Base-by-base conservation (phyloP, 2,113 vertebrate genomes). In the Nannospalax galili region DNA sequence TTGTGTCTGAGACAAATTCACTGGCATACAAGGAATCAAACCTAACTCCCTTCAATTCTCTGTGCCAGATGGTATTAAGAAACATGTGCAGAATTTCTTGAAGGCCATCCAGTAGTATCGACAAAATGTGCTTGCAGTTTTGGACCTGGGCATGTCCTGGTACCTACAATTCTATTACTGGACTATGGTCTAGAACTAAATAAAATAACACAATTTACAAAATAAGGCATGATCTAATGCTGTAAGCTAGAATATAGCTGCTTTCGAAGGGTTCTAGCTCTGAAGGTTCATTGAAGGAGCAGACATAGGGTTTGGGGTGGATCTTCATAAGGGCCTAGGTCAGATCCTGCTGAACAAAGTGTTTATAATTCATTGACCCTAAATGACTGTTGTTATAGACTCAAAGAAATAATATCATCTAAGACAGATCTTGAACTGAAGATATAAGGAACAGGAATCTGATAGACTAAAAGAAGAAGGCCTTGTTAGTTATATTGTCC, bases 1-100 rank as follows among this genome's bases (percentile, higher is more conserved):
- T 98, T 99, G 99, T 22, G 99, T 99, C 98, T 99, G 99, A 42
- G 99, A 99, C 62, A 99, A 99, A 97, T 99, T 99, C 98, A 99
- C 99, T 98, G 99, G 62, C 99, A 99, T 90, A 99, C 98, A 93
- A 99, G 98, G 98, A 99, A 99, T 90, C 99, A 98, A 69, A 99
- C 99, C 98, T 98, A 98, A 88, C 98, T 99, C 92, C 99, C 98
- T 28, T 99, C 99, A 0, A 99, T 99, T 99, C 98, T 99, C 99
- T 32, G 99, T 56, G 92, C 99, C 19, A 88, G 99, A 99, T 0
- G 99, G 99, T 99, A 99, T 99, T 7, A 99, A 99, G 97, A 99
- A 99, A 77, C 99, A 98, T 0, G 97, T 99, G 99, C 74, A 99
- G 96, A 98, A 99, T 99, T 97, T 99, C 99, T 98, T 99, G 99